Base-by-base conservation (phyloP, 2,113 vertebrate species). In the Triplophysa rosa region DNA sequence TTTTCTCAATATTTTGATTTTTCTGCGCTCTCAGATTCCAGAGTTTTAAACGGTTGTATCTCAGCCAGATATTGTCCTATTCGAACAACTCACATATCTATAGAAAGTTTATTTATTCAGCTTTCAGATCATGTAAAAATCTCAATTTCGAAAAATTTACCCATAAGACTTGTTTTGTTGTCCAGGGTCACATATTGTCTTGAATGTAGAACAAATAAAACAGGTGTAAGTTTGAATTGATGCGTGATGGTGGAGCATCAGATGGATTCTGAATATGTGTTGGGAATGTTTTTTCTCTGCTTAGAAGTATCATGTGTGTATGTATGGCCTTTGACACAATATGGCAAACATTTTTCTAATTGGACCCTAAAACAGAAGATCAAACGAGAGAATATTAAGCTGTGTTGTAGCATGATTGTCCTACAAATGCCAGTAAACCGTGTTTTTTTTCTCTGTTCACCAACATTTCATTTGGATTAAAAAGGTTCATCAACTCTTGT, bases 321-420 rank as follows among this genome's bases (percentile, higher is more conserved):
- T 87, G 85, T 37, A 37, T 37, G 33, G 85, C 88, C 88, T 87
- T 59, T 54, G 88, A 78, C 77, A 71, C 82, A 79, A 84, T 82
- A 68, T 58, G 9, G 12, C 42, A 45, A 45, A 42, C 10, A 3
- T n/a, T 58, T 58, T 58, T 21, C 19, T 2, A 59, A 85, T 82
- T 52, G 0, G 80, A 86, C 79, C 82, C 73, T 33, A 83, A 83
- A 58, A 66, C 45, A 40, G 67, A 26, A 45, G 83, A 86, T 71
- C 68, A 78, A 66, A 78, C 83, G 17, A 66, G 79, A 80, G 87
- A 88, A 89, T 89, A 87, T 81, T 79, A 79, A 68, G 29, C 47
- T 52, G 75, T 72, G 54, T 66, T 80, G 81, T 89, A 92, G 89
- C 89, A 89, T 91, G 89, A 87, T 68, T 84, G 84, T 85, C 81